Evolutionary conservation across 1,140 invertebrate species (phyloP).

Genomic region (Lepidotrigona ventralis): DNA sequence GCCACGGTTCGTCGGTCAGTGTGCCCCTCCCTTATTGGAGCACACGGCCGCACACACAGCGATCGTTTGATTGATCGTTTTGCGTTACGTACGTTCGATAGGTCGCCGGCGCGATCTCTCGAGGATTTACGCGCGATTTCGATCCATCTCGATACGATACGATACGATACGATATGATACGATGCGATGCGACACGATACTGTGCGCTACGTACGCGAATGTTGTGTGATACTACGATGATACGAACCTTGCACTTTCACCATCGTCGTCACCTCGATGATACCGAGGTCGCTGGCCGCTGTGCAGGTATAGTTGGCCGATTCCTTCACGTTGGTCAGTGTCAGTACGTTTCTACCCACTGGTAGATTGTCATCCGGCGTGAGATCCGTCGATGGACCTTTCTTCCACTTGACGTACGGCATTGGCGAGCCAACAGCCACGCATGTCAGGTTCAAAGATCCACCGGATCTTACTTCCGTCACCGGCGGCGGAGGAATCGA

Average conservation of each 20-base stretch:
- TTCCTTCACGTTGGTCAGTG: slow-evolving; percentile 92
- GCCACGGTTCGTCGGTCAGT: background rate
- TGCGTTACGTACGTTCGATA: slow-evolving; percentile 30
- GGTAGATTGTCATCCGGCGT: slow-evolving; percentile 93
- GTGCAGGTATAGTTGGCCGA: slow-evolving; percentile 98
- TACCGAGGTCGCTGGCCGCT: slow-evolving; percentile 95
- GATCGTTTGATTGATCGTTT: slow-evolving; percentile 47
- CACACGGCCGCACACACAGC: background rate
- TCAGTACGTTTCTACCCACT: slow-evolving; percentile 92
- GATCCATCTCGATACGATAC: slow-evolving; percentile 15
- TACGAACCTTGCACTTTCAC: slow-evolving; percentile 97
- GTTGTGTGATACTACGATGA: background rate
- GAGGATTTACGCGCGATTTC: slow-evolving; percentile 7
- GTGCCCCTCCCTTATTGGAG: background rate
- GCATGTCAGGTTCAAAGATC: slow-evolving; percentile 95
- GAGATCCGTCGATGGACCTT: slow-evolving; percentile 88
- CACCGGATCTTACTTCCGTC: slow-evolving; percentile 94
- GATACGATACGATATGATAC: background rate
- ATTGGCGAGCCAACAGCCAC: slow-evolving; percentile 98
- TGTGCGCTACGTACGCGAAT: background rate
- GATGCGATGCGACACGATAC: background rate
- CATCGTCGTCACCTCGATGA: slow-evolving; percentile 91
- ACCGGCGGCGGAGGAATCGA: slow-evolving; percentile 91
- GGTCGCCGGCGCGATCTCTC: slow-evolving; percentile 4
- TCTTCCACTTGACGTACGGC: slow-evolving; percentile 98